These are phyloP conservation scores for Xerus inauris DNA, from an alignment of 2,113 vertebrate genomes.

Conservation along the genomic window DNA sequence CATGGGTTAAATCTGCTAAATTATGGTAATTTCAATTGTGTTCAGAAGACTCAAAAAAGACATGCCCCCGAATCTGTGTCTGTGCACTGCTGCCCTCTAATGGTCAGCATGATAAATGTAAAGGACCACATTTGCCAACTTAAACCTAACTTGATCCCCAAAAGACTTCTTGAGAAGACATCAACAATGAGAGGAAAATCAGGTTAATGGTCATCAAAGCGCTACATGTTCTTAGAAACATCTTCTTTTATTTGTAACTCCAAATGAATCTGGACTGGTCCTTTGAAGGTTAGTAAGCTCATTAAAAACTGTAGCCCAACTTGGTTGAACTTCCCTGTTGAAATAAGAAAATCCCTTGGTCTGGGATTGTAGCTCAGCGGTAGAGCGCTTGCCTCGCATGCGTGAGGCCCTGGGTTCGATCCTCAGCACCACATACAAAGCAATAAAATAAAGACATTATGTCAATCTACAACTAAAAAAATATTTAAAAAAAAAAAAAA, in stretches of 20 bases:
- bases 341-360: slow-evolving; percentile 55
- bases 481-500: too few relatives aligned
- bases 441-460: too few relatives aligned
- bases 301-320: slow-evolving; percentile 48
- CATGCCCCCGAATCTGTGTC: neutral
- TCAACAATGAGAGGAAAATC: neutral
- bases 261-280: neutral
- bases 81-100: slow-evolving; percentile 80
- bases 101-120: slow-evolving; percentile 30
- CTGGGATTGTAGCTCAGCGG: too few relatives aligned
- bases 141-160: neutral
- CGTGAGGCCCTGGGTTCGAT: too few relatives aligned
- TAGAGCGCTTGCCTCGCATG: too few relatives aligned
- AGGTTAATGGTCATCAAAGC: neutral
- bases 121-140: neutral
- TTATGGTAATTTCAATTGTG: neutral
- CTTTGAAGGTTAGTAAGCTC: slow-evolving; percentile 46
- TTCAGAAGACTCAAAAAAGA: slow-evolving; percentile 30
- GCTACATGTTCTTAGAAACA: neutral
- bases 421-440: too few relatives aligned
- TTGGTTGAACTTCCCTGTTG: slow-evolving; percentile 38
- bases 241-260: slow-evolving; percentile 23
- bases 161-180: neutral
- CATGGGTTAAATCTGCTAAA: neutral
- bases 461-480: too few relatives aligned